These are phyloP conservation scores for Rynchops niger DNA, from an alignment of 2,113 vertebrate genomes.

Conservation along the genomic window DNA sequence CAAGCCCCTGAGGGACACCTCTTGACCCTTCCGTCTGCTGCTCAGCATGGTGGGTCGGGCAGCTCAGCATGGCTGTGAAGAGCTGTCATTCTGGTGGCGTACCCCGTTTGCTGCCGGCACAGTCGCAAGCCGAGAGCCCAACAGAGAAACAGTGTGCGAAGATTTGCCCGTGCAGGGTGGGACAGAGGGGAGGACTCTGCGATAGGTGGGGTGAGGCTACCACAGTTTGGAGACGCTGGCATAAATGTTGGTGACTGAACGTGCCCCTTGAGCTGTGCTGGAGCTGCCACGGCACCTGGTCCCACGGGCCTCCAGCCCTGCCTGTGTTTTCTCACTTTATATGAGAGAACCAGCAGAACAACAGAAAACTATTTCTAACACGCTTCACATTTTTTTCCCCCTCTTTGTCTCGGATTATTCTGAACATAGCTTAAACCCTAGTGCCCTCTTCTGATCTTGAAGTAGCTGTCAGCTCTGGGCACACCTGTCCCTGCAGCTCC, in stretches of 20 bases:
- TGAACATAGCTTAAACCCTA: not conserved
- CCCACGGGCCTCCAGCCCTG: not conserved
- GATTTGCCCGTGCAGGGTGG: rapidly evolving
- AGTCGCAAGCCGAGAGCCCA: rapidly evolving
- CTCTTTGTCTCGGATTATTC: conserved; percentile 5
- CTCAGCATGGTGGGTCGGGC: not conserved
- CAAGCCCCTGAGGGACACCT: not conserved
- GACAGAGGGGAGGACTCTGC: not conserved
- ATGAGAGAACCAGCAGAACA: not conserved
- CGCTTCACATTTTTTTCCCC: not conserved
- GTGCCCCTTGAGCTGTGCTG: not conserved
- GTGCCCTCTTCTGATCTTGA: conserved; percentile 55
- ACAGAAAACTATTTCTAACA: not conserved
- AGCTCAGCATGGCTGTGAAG: not conserved
- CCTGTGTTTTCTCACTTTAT: not conserved
- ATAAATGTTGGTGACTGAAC: not conserved
- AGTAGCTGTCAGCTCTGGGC: not conserved
- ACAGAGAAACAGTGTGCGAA: rapidly evolving
- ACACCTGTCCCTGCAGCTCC: not conserved
- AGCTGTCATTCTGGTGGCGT: not conserved
- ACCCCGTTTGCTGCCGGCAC: not conserved
- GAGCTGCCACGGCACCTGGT: not conserved
- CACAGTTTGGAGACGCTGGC: not conserved
- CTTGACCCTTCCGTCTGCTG: not conserved
- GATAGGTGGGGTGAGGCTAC: not conserved